These are phyloP conservation scores for Chrysolophus pictus DNA, from an alignment of 2,797 vertebrate species.

Conservation along the genomic window DNA sequence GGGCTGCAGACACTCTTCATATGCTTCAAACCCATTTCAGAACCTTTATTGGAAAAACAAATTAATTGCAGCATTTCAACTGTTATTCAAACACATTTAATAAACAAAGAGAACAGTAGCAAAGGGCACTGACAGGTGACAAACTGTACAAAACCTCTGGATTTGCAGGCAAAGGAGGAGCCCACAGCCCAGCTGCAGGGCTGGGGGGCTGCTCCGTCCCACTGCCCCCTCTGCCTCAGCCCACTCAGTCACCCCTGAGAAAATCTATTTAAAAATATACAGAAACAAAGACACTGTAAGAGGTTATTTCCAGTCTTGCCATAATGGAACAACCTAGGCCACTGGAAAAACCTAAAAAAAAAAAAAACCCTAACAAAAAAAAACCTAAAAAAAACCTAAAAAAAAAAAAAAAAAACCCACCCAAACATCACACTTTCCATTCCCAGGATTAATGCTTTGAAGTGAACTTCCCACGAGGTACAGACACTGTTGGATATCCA, in stretches of 20 bases:
- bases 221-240: slow-evolving; percentile 1
- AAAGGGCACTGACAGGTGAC: slow-evolving; percentile 72
- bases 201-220: not conserved
- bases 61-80: slow-evolving; percentile 66
- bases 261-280: slow-evolving; percentile 61
- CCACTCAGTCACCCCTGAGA: slow-evolving; percentile 73
- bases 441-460: slow-evolving; percentile 39
- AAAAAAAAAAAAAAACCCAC: not conserved
- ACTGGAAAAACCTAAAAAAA: slow-evolving; percentile 17
- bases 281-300: slow-evolving; percentile 70
- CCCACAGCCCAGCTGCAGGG: slow-evolving; percentile 14
- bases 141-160: slow-evolving; percentile 65
- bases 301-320: slow-evolving; percentile 55
- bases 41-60: slow-evolving; percentile 69
- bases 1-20: not conserved
- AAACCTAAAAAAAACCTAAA: not conserved
- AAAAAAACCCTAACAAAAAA: not conserved
- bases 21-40: slow-evolving; percentile 38
- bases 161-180: slow-evolving; percentile 49
- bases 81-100: slow-evolving; percentile 77
- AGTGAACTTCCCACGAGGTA: slow-evolving; percentile 46
- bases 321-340: slow-evolving; percentile 50
- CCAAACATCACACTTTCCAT: not conserved
- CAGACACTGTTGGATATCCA: not conserved
- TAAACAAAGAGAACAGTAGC: slow-evolving; percentile 76